Evolutionary conservation across 2,113 vertebrate species (phyloP).

Genomic region (Ellobius talpinus): DNA sequence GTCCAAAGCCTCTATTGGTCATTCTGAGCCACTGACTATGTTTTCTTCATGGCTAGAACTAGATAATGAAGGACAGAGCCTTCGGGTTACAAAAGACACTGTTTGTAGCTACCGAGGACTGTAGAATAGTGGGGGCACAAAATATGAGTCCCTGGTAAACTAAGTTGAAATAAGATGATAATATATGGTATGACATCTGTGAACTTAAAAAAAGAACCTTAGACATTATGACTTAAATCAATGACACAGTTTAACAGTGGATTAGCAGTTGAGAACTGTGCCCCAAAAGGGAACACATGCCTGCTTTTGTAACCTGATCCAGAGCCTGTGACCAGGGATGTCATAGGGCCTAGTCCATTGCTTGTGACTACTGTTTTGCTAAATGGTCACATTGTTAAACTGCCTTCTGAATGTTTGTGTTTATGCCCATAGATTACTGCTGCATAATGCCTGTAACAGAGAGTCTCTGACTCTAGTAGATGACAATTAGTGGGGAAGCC

Average conservation of each 20-base stretch:
- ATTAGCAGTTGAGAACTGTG: background rate
- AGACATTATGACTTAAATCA: background rate
- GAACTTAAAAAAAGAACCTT: slow-evolving; percentile 10
- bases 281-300: background rate
- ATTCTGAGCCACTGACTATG: background rate
- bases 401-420: background rate
- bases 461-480: background rate
- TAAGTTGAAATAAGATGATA: background rate
- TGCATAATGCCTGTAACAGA: background rate
- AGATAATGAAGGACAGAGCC: background rate
- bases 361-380: background rate
- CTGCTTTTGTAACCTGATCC: background rate
- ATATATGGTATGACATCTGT: background rate
- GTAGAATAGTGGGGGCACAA: background rate
- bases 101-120: background rate
- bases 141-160: background rate
- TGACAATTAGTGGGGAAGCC: too few species aligned
- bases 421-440: background rate
- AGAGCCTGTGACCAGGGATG: background rate
- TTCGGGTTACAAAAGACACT: background rate
- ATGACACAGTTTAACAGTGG: background rate
- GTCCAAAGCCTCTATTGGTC: background rate
- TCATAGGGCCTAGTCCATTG: background rate
- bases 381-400: background rate
- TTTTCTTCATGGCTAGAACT: background rate